Evolutionary conservation across 2,888 invertebrate species (phyloP).

Genomic region (Volucella zonaria): DNA sequence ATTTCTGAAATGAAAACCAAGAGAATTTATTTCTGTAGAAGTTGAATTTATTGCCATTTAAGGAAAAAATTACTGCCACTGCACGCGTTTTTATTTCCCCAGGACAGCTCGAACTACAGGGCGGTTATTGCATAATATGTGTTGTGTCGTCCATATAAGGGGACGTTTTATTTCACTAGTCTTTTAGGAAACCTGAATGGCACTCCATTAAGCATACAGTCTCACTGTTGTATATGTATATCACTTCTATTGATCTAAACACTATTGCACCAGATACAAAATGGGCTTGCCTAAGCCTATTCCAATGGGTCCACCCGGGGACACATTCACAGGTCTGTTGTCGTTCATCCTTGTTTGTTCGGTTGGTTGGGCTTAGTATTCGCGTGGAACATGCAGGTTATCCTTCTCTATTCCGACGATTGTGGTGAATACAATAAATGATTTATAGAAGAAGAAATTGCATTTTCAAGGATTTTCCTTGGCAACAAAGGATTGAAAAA

Average conservation of each 20-base stretch:
- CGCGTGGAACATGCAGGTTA: slow-evolving; percentile 38
- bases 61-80: slow-evolving; percentile 12
- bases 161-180: background rate
- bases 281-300: slow-evolving; percentile 31
- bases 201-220: slow-evolving; percentile 38
- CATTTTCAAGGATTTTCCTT: slow-evolving; percentile 36
- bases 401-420: slow-evolving; percentile 7
- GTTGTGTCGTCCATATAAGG: background rate
- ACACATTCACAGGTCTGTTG: background rate
- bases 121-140: too few species aligned
- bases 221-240: slow-evolving; percentile 2
- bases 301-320: background rate
- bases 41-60: slow-evolving; percentile 32
- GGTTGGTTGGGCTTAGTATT: background rate
- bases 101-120: background rate
- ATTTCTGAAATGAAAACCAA: slow-evolving; percentile 10
- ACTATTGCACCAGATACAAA: slow-evolving; percentile 46
- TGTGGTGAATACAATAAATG: slow-evolving; percentile 24
- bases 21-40: slow-evolving; percentile 7
- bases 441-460: slow-evolving; percentile 31
- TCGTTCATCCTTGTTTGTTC: too few species aligned
- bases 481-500: slow-evolving; percentile 31
- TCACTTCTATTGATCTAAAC: slow-evolving; percentile 46
- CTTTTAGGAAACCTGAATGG: slow-evolving; percentile 12
- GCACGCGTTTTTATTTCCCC: slow-evolving; percentile 19